These are phyloP conservation scores for Bufo bufo DNA, from an alignment of 2,113 vertebrate genomes.

Conservation along the genomic window DNA sequence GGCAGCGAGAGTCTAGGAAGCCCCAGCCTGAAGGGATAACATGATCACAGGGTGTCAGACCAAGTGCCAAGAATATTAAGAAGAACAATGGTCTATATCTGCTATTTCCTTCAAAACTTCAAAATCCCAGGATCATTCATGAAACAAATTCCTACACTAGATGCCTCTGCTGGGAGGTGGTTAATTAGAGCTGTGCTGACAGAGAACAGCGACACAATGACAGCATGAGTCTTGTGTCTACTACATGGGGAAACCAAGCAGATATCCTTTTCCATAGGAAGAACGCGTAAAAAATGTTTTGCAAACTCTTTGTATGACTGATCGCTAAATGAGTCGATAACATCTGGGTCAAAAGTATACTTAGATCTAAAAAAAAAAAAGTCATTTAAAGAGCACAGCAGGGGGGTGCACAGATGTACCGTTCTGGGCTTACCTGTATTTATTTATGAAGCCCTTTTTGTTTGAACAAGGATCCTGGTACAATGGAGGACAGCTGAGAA, in stretches of 20 bases:
- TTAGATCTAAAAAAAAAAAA: constrained; percentile 27
- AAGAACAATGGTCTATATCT: constrained; percentile 43
- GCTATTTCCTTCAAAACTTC: constrained; percentile 43
- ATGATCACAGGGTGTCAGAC: constrained; percentile 13
- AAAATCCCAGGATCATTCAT: constrained; percentile 31
- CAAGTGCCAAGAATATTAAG: constrained; percentile 50
- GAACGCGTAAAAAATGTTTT: constrained; percentile 39
- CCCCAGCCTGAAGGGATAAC: neutral
- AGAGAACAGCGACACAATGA: constrained; percentile 35
- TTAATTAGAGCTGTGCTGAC: neutral
- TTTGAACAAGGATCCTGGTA: constrained; percentile 16
- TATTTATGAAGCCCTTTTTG: constrained; percentile 34
- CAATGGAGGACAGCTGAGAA: constrained; percentile 24
- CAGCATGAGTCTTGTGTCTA: constrained; percentile 37
- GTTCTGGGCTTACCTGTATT: constrained; percentile 29
- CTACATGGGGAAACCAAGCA: constrained; percentile 25
- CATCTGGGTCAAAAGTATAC: constrained; percentile 46
- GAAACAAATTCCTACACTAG: constrained; percentile 20
- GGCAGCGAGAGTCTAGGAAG: neutral
- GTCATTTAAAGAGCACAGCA: neutral
- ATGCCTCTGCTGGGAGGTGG: constrained; percentile 33
- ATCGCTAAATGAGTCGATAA: constrained; percentile 38
- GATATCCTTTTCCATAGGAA: constrained; percentile 46
- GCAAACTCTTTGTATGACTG: constrained; percentile 40
- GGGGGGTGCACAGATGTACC: constrained; percentile 19